A percentile compares a stretch with the other conserved stretches of the same genome.
Conservation (phyloP, 2,797 vertebrate genomes). For the Arnoldichthys spilopterus region DNA sequence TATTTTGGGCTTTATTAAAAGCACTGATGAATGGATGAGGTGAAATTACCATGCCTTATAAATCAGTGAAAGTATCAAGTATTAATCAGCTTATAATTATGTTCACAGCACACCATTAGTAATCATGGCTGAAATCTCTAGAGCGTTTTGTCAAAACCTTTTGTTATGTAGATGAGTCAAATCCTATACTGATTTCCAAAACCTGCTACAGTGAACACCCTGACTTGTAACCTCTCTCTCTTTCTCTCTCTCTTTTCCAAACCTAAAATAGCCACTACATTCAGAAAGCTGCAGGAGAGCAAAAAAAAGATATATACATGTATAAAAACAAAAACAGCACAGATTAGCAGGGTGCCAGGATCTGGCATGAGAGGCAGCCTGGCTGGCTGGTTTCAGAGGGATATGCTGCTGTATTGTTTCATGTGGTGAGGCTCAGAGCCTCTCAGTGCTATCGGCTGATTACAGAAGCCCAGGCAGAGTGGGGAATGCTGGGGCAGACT, state of each 20-base stretch:
- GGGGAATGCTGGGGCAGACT: conserved; percentile 29
- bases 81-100: conserved; percentile 34
- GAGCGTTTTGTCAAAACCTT: conserved; percentile 41
- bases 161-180: conserved; percentile 49
- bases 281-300: conserved; percentile 46
- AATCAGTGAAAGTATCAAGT: conserved; percentile 30
- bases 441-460: conserved; percentile 71
- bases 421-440: conserved; percentile 64
- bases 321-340: conserved; percentile 8
- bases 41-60: conserved; percentile 29
- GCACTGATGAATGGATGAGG: conserved; percentile 31
- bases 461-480: conserved; percentile 69
- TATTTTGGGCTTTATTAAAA: conserved; percentile 37
- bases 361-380: conserved; percentile 43
- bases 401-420: conserved; percentile 72
- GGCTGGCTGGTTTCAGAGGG: conserved; percentile 71
- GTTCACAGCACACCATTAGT: conserved; percentile 31
- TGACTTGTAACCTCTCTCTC: conserved; percentile 24
- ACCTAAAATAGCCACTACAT: conserved; percentile 37
- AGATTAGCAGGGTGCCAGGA: conserved; percentile 45
- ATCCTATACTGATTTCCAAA: conserved; percentile 47
- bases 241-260: conserved; percentile 33
- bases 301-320: neutral
- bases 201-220: conserved; percentile 35
- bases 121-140: conserved; percentile 29